Evolutionary conservation across 2,113 vertebrate genomes (phyloP).

Genomic region (Ranitomeya imitator): DNA sequence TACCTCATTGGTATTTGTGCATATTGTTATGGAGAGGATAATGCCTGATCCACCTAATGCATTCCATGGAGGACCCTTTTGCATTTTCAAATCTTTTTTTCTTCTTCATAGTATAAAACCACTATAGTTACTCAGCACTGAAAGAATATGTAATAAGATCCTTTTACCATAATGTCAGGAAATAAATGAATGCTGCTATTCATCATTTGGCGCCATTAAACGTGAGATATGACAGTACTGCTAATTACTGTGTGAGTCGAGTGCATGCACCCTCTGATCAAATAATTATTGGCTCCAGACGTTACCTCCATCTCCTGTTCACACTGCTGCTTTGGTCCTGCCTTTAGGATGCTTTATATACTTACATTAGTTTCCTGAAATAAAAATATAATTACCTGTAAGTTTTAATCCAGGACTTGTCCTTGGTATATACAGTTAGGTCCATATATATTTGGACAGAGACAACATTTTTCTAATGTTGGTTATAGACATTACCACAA

Average conservation of each 20-base stretch:
- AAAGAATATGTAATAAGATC: not conserved
- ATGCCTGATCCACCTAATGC: not conserved
- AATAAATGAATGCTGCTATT: not conserved
- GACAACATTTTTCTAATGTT: too few species aligned
- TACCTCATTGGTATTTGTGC: not conserved
- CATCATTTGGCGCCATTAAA: constrained; percentile 9
- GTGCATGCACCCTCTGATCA: not conserved
- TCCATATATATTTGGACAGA: too few species aligned
- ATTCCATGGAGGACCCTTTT: not conserved
- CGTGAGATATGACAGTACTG: not conserved
- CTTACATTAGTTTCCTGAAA: too few species aligned
- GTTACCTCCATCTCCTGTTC: not conserved
- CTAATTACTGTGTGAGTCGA: not conserved
- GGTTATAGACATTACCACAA: too few species aligned
- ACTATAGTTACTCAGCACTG: not conserved
- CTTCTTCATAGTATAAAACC: not conserved
- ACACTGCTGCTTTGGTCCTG: not conserved
- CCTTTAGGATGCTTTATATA: too few species aligned
- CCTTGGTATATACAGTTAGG: too few species aligned
- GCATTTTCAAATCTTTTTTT: not conserved
- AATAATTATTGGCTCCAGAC: not conserved
- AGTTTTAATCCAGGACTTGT: too few species aligned
- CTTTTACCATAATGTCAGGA: not conserved
- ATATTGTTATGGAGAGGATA: constrained; percentile 2
- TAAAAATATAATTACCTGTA: too few species aligned